Evolutionary conservation across 2,113 vertebrate genomes (phyloP), one percentile per base, ranked within the genome.

Genomic region (Passer domesticus): DNA sequence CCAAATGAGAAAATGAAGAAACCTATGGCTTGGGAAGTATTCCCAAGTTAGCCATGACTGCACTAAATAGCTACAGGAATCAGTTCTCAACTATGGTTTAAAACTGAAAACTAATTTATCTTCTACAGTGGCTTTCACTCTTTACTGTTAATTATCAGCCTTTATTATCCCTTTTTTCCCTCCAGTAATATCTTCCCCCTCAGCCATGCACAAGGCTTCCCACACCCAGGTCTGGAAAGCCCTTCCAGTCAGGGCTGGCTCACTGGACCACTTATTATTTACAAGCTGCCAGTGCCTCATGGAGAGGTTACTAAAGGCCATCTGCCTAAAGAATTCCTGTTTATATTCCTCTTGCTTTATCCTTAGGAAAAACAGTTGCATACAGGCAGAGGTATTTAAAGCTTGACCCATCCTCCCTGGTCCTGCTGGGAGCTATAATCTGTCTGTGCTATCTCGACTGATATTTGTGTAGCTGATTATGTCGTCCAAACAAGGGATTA

Each of bases 281-380:
- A 83, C 92, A 86, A 74, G 82, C 91, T 89, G 67, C 43, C 0
- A 0, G n/a, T 76, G 92, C 30, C 74, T 77, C 3, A 1, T 80
- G 73, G 72, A 93, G 92, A 68, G 88, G 87, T 94, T 94, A 93
- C 76, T 94, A 84, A 95, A 90, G 82, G 88, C 83, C 88, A 93
- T 93, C 83, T 94, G 93, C 92, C 86, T 73, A 76, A 92, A 93
- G 72, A 77, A 82, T 83, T 93, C 90, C 78, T 96, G 92, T 92
- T 95, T 96, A 56, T 94, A 53, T 89, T 94, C 78, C 80, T 70
- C 78, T 69, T 50, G 44, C 67, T 94, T 96, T 84, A 91, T 96
- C 92, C 90, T 89, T 94, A 94, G 78, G 91, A 97, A 96, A 95
- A 96, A 94, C 80, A 95, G 89, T 94, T 79, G 89, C 89, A 93